Conservation (phyloP, 2,797 vertebrate species). For the Manis javanica region DNA sequence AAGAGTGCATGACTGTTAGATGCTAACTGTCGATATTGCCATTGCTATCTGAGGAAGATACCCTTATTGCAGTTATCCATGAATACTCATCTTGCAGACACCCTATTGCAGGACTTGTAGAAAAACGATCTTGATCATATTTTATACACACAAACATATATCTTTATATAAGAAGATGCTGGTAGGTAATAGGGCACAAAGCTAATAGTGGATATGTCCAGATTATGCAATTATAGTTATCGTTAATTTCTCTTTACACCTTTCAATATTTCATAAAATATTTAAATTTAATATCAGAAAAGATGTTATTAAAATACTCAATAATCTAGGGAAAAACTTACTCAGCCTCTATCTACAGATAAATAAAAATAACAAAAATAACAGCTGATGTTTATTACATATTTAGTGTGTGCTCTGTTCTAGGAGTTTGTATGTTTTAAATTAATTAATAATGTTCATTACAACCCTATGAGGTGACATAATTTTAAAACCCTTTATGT, state of each 20-base stretch:
- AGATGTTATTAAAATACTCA: background rate
- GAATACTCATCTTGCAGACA: background rate
- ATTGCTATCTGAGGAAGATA: background rate
- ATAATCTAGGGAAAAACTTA: background rate
- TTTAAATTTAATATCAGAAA: slow-evolving; percentile 7
- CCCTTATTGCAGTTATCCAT: background rate
- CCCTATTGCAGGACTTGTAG: background rate
- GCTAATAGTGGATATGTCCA: background rate
- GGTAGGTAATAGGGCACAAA: background rate
- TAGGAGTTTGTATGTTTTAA: background rate
- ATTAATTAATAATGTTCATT: background rate
- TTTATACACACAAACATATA: background rate
- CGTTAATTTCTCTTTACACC: background rate
- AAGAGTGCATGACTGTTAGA: background rate
- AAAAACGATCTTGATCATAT: background rate
- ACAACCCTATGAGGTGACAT: background rate
- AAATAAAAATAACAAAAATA: background rate
- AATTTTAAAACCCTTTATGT: background rate
- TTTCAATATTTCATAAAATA: background rate
- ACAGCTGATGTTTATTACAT: background rate
- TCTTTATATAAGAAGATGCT: background rate
- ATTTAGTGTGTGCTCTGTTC: background rate
- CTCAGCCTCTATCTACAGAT: background rate
- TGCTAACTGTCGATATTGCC: background rate
- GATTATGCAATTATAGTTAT: background rate